These are phyloP conservation scores for Drosophila neocordata DNA, from an alignment of 1,140 invertebrate species.

Conservation along the genomic window DNA sequence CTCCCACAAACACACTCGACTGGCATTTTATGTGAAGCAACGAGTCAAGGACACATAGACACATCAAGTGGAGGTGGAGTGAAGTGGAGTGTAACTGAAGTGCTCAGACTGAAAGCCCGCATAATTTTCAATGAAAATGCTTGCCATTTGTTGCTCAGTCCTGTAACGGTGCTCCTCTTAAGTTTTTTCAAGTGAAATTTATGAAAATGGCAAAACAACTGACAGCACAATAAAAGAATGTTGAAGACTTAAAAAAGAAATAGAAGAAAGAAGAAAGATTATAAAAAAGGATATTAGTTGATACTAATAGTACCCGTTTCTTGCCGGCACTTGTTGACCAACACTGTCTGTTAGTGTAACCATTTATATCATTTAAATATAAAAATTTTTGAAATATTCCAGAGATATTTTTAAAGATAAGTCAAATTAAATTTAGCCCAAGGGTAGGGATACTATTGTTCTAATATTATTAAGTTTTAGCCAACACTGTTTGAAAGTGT, in stretches of 20 bases:
- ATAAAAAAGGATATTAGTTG: background rate
- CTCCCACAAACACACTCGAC: conserved; percentile 4
- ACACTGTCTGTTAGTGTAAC: background rate
- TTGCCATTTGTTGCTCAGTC: conserved; percentile 62
- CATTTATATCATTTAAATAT: background rate
- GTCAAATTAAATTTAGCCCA: no score
- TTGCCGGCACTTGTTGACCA: background rate
- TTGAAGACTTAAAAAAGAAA: background rate
- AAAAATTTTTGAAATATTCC: no score
- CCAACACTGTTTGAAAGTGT: no score
- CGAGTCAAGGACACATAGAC: conserved; percentile 54
- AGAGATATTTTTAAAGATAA: no score
- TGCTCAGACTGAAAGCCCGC: conserved; percentile 26
- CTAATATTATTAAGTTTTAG: no score
- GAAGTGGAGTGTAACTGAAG: conserved; percentile 6
- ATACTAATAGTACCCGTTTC: no score
- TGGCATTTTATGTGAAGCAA: conserved; percentile 21
- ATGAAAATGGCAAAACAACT: conserved; percentile 7
- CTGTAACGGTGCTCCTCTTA: conserved; percentile 29
- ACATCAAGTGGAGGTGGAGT: conserved; percentile 5
- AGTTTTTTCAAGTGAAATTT: conserved; percentile 6
- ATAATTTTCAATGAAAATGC: conserved; percentile 73
- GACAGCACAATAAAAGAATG: conserved; percentile 5
- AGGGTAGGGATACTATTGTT: no score
- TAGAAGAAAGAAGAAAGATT: background rate